Base-by-base conservation (phyloP, 1,140 invertebrate genomes). In the Drosophila sechellia region DNA sequence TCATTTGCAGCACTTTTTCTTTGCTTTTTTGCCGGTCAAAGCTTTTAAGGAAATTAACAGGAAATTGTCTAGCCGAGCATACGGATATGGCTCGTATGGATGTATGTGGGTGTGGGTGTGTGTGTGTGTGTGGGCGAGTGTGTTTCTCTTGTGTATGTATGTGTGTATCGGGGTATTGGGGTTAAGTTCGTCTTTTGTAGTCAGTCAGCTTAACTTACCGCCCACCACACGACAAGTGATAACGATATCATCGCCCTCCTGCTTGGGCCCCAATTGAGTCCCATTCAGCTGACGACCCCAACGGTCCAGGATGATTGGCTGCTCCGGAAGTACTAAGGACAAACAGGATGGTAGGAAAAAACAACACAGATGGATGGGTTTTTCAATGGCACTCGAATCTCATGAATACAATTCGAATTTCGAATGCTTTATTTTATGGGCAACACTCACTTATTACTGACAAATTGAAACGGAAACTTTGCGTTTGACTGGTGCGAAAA, bases 391-490 rank as follows among this genome's bases (percentile, higher is more conserved):
- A 31, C 48, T 12, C 11, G 4, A 42, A 6, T 39, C 34, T 43
- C 46, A 20, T 42, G 64, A 56, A 70, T 70, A 34, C 37, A 25
- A 25, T 70, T 15, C 52, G n/a, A 68, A 53, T 52, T 70, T 15
- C 52, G n/a, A 68, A 53, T 52, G 42, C 31, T 63, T 72, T 46
- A 54, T 71, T 71, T 8, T 17, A 8, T 8, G n/a, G 40, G 45
- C 79, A 57, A 70, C 35, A 94, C 96, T 96, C 92, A 98, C 97
- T 96, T 89, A 98, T 96, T 78, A 98, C 96, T 61, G 96, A 96
- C 72, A 98, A 95, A 93, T 97, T 97, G 93, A 97, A 97, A 81
- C 96, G 94, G 87, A 96, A 96, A 92, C 96, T 97, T 81, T 96
- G 94, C 15, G 97, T 97, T 92, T 97, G 96, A 42, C 96, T 96